Evolutionary conservation across 2,113 vertebrate genomes (phyloP).

Genomic region (Tragelaphus scriptus): DNA sequence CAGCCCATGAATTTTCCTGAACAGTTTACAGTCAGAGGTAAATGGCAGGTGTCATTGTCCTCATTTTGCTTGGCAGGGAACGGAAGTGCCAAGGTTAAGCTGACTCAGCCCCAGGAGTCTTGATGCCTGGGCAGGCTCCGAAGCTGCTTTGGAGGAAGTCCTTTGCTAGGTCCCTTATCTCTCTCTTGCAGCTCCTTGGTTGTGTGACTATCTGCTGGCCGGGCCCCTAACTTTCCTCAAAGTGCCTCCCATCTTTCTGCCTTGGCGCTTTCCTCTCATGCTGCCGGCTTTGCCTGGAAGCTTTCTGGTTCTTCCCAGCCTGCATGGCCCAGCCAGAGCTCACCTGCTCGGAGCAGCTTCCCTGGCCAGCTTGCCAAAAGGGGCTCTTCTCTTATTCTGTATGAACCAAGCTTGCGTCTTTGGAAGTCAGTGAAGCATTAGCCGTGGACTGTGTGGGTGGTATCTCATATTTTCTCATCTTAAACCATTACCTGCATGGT

Average conservation of each 20-base stretch:
- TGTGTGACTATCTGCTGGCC: not conserved
- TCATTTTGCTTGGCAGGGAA: not conserved
- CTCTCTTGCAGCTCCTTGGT: not conserved
- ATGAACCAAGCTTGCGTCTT: not conserved
- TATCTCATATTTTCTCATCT: not conserved
- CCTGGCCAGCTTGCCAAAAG: not conserved
- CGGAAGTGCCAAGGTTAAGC: not conserved
- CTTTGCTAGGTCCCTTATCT: not conserved
- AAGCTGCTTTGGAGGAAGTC: not conserved
- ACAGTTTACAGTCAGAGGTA: not conserved
- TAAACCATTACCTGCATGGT: not conserved
- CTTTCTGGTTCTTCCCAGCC: not conserved
- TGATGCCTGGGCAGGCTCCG: fast-evolving
- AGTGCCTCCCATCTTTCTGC: not conserved
- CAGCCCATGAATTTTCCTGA: not conserved
- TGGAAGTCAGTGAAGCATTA: not conserved
- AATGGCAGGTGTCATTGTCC: not conserved
- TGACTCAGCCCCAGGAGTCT: not conserved
- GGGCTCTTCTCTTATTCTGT: not conserved
- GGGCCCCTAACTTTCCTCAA: not conserved
- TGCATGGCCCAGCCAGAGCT: not conserved
- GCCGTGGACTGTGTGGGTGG: not conserved
- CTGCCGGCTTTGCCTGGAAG: not conserved
- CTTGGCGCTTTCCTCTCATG: not conserved
- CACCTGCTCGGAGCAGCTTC: not conserved